Conservation (phyloP, 2,888 invertebrate species). For the Epinotia bilunana region DNA sequence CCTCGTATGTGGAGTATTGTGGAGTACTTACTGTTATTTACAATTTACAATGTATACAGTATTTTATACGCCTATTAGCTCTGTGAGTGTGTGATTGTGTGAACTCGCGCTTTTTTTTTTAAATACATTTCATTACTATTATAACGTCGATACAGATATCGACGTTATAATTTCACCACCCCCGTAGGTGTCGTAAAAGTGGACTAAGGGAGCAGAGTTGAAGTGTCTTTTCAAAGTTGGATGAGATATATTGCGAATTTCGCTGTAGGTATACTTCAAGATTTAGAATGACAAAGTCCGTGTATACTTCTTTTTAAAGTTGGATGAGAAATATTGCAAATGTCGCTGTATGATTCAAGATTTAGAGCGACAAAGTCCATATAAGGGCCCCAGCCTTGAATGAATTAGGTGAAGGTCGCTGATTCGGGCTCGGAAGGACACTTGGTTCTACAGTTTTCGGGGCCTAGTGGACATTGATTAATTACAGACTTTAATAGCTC, state of each 20-base stretch:
- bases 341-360: background rate
- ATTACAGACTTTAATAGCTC: background rate
- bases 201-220: too few relatives aligned
- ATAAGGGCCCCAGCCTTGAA: background rate
- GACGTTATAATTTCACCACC: too few relatives aligned
- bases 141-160: too few relatives aligned
- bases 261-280: background rate
- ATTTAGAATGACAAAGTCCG: slow-evolving; percentile 9
- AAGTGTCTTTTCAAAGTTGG: too few relatives aligned
- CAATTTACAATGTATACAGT: background rate
- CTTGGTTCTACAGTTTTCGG: background rate
- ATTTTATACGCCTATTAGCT: background rate
- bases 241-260: background rate
- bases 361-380: slow-evolving; percentile 1
- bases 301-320: background rate
- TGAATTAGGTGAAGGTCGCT: slow-evolving; percentile 33
- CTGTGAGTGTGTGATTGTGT: too few relatives aligned
- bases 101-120: too few relatives aligned
- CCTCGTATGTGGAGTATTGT: slow-evolving; percentile 22
- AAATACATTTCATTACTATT: too few relatives aligned
- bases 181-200: too few relatives aligned
- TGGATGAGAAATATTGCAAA: background rate
- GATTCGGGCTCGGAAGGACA: background rate
- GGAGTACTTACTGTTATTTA: background rate
- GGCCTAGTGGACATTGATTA: background rate